These are phyloP conservation scores for Phrynocephalus versicolor DNA, from an alignment of 2,113 vertebrate species.

Conservation along the genomic window DNA sequence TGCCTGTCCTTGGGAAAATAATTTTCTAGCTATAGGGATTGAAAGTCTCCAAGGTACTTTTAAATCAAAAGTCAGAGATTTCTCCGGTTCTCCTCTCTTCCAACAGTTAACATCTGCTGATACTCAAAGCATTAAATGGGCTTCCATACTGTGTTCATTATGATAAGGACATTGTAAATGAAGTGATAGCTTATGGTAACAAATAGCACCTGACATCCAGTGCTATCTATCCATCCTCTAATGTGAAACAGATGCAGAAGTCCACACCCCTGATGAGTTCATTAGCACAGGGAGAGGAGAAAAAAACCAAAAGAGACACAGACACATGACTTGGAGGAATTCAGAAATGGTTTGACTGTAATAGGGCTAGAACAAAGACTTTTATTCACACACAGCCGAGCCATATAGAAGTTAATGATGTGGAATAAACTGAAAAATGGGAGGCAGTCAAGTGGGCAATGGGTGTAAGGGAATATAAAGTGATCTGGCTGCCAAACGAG, in stretches of 20 bases:
- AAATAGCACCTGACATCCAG: constrained; percentile 29
- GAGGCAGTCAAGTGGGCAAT: background rate
- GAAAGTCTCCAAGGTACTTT: background rate
- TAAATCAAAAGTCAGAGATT: background rate
- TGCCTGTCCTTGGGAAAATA: background rate
- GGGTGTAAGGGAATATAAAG: background rate
- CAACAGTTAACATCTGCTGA: background rate
- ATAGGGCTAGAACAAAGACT: constrained; percentile 8
- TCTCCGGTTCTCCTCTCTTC: background rate
- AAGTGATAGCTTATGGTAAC: constrained; percentile 40
- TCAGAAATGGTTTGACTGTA: constrained; percentile 38
- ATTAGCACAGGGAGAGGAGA: constrained; percentile 28
- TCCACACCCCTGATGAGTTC: constrained; percentile 27
- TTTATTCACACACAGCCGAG: background rate
- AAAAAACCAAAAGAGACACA: background rate
- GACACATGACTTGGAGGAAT: constrained; percentile 40
- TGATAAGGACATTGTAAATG: constrained; percentile 29
- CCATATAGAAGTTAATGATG: constrained; percentile 3
- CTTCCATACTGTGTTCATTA: constrained; percentile 31
- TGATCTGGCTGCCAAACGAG: background rate
- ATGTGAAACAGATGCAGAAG: constrained; percentile 33
- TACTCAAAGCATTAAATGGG: background rate
- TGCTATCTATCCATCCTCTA: background rate
- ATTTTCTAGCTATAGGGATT: background rate
- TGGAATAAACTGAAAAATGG: constrained; percentile 2